Conservation (phyloP, 2,797 vertebrate species). For the Apodemus agrarius region DNA sequence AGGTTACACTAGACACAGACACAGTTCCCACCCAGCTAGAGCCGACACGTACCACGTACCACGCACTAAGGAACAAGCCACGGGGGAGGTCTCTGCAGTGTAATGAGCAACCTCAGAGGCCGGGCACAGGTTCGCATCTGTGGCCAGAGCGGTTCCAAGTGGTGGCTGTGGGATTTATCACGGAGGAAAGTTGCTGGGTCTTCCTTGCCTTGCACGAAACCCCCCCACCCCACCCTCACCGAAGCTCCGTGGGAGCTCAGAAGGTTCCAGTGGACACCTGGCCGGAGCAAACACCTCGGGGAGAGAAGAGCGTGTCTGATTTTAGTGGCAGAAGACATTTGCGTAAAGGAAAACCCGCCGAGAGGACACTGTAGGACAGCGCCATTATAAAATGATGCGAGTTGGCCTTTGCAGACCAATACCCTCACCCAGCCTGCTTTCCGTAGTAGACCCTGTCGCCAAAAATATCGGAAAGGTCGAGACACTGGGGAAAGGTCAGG, state of each 20-base stretch:
- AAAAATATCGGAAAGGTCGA: conserved; percentile 64
- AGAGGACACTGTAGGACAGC: not conserved
- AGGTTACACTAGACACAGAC: not conserved
- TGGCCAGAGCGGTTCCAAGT: not conserved
- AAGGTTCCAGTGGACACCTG: not conserved
- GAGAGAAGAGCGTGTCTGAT: not conserved
- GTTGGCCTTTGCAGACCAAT: conserved; percentile 69
- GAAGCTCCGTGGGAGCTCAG: conserved; percentile 12
- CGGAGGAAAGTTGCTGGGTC: not conserved
- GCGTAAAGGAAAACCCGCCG: not conserved
- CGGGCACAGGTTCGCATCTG: not conserved
- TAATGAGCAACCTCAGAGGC: not conserved
- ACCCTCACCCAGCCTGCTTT: conserved; percentile 70
- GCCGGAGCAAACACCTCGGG: not conserved
- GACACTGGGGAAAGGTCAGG: conserved; percentile 63
- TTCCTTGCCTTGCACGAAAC: conserved; percentile 21
- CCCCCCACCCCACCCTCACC: not conserved
- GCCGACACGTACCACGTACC: not conserved
- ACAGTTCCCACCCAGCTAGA: not conserved
- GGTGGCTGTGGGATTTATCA: conserved; percentile 14
- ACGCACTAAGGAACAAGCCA: not conserved
- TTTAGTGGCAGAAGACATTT: conserved; percentile 23
- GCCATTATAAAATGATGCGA: conserved; percentile 75
- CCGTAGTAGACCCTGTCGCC: conserved; percentile 63
- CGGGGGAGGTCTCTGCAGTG: not conserved